Conservation (phyloP, 2,113 vertebrate genomes). For the Mohoua ochrocephala region DNA sequence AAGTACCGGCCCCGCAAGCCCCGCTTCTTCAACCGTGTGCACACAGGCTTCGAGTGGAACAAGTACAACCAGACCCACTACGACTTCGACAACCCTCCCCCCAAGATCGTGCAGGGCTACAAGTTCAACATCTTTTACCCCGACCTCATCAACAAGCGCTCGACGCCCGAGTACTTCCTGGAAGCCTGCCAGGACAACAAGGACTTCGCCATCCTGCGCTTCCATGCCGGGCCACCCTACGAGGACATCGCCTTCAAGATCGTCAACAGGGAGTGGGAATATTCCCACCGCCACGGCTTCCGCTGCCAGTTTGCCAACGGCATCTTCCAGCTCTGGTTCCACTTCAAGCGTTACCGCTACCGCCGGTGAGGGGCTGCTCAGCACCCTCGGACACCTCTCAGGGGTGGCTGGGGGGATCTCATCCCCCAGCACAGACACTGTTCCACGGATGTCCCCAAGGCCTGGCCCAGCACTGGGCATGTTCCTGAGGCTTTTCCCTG, state of each 20-base stretch:
- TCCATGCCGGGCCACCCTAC: constrained; percentile 92
- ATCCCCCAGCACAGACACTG: accelerated
- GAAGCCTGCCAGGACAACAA: constrained; percentile 92
- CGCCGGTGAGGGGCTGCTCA: constrained; percentile 70
- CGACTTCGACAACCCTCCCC: constrained; percentile 94
- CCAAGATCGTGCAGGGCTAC: constrained; percentile 97
- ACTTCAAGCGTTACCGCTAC: constrained; percentile 97
- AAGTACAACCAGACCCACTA: constrained; percentile 99
- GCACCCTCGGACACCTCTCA: accelerated
- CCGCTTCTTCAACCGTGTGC: constrained; percentile 96
- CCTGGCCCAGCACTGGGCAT: not conserved
- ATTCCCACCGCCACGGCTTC: constrained; percentile 94
- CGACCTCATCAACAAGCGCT: constrained; percentile 93
- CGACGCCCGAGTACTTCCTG: constrained; percentile 94
- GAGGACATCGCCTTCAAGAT: constrained; percentile 98
- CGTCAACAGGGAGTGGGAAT: constrained; percentile 95
- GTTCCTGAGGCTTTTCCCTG: not conserved
- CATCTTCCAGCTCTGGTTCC: constrained; percentile 99
- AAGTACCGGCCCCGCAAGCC: constrained; percentile 97
- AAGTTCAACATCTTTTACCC: constrained; percentile 99
- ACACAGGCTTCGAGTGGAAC: constrained; percentile 99
- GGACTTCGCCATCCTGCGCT: constrained; percentile 94
- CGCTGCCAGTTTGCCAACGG: constrained; percentile 97
- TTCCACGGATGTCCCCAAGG: accelerated
- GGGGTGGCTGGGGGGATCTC: accelerated